Conservation (phyloP, 2,888 invertebrate species). For the Spilarctia lutea region DNA sequence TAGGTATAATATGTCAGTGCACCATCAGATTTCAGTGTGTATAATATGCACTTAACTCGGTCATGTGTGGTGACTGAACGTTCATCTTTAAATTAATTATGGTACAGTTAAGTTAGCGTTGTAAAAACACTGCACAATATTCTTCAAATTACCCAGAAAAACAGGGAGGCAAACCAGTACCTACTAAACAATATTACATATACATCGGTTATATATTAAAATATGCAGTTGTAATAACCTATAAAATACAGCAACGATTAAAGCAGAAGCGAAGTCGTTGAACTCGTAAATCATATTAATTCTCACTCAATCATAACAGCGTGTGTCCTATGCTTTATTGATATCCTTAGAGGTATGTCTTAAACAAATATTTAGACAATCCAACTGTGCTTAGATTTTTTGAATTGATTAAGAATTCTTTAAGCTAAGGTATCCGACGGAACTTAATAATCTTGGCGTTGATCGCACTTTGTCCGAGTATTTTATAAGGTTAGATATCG, state of each 20-base stretch:
- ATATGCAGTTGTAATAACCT: not conserved
- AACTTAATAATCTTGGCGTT: conserved; percentile 49
- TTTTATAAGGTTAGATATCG: conserved; percentile 45
- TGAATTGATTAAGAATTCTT: conserved; percentile 48
- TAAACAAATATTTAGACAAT: conserved; percentile 45
- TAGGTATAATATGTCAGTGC: not conserved
- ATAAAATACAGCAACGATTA: not conserved
- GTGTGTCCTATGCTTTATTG: conserved; percentile 20
- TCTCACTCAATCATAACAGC: conserved; percentile 17
- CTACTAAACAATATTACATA: not conserved
- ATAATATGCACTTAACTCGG: not conserved
- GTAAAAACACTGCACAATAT: not conserved
- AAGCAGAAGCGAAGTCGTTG: conserved; percentile 18
- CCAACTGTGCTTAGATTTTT: conserved; percentile 41
- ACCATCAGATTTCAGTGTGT: not conserved
- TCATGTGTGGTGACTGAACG: not conserved
- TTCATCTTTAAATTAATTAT: not conserved
- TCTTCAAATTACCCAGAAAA: not conserved
- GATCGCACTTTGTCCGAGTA: conserved; percentile 46
- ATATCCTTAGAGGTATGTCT: conserved; percentile 38
- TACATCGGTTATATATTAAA: not conserved
- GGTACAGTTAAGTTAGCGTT: not conserved
- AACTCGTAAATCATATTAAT: conserved; percentile 24
- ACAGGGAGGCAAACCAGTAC: not conserved
- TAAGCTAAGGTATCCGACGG: conserved; percentile 44